phyloP scores from a whole-genome alignment of 2,888 invertebrate species.

The Nephrotoma guestfalica region DNA sequence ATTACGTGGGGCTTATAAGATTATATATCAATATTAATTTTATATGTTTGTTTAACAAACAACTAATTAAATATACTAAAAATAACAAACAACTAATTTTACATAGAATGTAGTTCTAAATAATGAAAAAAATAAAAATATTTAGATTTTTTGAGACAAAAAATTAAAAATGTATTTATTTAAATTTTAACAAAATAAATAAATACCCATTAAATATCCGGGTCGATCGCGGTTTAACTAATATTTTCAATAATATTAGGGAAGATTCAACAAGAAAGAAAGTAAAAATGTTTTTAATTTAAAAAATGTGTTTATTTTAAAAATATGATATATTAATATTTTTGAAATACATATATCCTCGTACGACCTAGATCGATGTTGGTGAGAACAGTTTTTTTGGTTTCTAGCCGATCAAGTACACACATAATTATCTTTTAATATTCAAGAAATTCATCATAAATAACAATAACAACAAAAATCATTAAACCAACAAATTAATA shows the following conservation, averaged over 20 bases:
- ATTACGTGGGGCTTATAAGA: not conserved
- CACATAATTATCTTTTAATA: not conserved
- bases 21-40: not conserved
- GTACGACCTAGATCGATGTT: slow-evolving; percentile 5
- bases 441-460: not conserved
- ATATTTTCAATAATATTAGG: not conserved
- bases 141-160: not conserved
- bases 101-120: not conserved
- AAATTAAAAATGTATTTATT: not conserved
- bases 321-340: not conserved
- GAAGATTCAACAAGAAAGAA: not conserved
- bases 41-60: not conserved
- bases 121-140: not conserved
- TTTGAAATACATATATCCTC: not conserved
- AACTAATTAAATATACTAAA: not conserved
- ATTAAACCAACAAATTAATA: slow-evolving; percentile 7
- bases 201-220: not conserved
- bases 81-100: not conserved
- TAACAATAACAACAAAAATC: not conserved
- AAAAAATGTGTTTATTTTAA: not conserved
- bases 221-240: slow-evolving; percentile 1
- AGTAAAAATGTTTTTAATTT: not conserved
- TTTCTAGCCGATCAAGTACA: slow-evolving; percentile 7
- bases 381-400: slow-evolving; percentile 9
- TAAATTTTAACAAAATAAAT: not conserved